A percentile compares a stretch with the other conserved stretches of the same genome.
Evolutionary conservation across 2,113 vertebrate species (phyloP).

Genomic region (Amphiprion percula): DNA sequence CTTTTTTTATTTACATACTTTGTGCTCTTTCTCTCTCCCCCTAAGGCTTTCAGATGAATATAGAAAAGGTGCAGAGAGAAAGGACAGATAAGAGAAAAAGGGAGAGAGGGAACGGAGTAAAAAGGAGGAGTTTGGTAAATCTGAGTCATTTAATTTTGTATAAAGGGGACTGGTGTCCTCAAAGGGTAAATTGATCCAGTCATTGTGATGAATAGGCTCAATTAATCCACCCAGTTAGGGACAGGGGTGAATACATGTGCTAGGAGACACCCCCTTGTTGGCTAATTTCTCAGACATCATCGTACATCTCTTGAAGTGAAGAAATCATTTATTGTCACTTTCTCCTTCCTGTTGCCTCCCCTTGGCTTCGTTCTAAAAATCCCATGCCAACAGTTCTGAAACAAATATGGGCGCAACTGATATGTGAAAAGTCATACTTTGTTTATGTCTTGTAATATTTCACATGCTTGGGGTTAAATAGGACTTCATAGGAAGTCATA

Average conservation of each 20-base stretch:
- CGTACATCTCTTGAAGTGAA: constrained; percentile 32
- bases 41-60: constrained; percentile 31
- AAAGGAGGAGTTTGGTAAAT: constrained; percentile 37
- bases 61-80: constrained; percentile 23
- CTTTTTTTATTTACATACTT: constrained; percentile 39
- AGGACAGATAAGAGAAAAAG: constrained; percentile 9
- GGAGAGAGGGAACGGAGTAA: constrained; percentile 1
- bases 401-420: background rate
- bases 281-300: constrained; percentile 55
- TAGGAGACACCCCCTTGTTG: constrained; percentile 44
- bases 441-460: no score
- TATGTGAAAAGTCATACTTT: background rate
- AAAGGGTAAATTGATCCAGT: constrained; percentile 73
- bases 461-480: background rate
- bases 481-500: background rate
- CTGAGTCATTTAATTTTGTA: constrained; percentile 60
- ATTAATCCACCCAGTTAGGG: constrained; percentile 58
- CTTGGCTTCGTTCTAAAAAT: background rate
- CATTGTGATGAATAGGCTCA: constrained; percentile 73
- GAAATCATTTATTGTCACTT: constrained; percentile 21
- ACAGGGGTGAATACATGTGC: constrained; percentile 56
- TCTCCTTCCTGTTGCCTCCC: background rate
- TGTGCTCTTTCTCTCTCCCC: background rate
- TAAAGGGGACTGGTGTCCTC: constrained; percentile 36
- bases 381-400: background rate